A percentile compares a stretch with the other conserved stretches of the same genome.
phyloP scores from a whole-genome alignment of 2,113 vertebrate species.

The Dipodomys ordii region DNA sequence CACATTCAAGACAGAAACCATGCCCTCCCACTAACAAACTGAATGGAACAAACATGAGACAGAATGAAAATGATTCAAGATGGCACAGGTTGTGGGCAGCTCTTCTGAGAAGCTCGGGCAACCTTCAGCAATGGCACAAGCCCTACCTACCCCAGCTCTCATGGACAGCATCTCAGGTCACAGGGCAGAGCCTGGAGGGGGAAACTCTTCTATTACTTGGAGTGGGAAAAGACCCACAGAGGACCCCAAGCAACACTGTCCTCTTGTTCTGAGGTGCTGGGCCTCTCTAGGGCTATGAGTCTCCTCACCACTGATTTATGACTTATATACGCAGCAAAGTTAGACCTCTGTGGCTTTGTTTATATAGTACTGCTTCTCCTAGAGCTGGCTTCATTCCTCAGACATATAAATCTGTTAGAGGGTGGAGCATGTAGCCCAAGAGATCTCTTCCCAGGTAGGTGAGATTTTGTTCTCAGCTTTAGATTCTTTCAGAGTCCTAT shows the following conservation, averaged over 20 bases:
- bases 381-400: slow-evolving; percentile 44
- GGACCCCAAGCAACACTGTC: neutral
- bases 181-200: too few species aligned
- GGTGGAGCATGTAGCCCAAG: slow-evolving; percentile 4
- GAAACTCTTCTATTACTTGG: neutral
- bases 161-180: too few species aligned
- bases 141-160: too few species aligned
- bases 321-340: slow-evolving; percentile 39
- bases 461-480: slow-evolving; percentile 46
- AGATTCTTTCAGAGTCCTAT: slow-evolving; percentile 39
- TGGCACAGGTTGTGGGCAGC: neutral
- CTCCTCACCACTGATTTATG: slow-evolving; percentile 49
- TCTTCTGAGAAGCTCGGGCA: neutral
- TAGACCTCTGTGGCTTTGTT: slow-evolving; percentile 63
- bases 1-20: neutral
- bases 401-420: slow-evolving; percentile 68
- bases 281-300: neutral
- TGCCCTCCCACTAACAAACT: neutral
- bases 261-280: neutral
- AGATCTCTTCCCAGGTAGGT: slow-evolving; percentile 45
- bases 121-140: neutral
- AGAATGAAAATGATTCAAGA: slow-evolving; percentile 7
- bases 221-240: neutral
- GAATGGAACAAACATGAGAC: neutral
- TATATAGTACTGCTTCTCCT: slow-evolving; percentile 58